phyloP scores from a whole-genome alignment of 1,140 invertebrate species.

The Drosophila mauritiana region DNA sequence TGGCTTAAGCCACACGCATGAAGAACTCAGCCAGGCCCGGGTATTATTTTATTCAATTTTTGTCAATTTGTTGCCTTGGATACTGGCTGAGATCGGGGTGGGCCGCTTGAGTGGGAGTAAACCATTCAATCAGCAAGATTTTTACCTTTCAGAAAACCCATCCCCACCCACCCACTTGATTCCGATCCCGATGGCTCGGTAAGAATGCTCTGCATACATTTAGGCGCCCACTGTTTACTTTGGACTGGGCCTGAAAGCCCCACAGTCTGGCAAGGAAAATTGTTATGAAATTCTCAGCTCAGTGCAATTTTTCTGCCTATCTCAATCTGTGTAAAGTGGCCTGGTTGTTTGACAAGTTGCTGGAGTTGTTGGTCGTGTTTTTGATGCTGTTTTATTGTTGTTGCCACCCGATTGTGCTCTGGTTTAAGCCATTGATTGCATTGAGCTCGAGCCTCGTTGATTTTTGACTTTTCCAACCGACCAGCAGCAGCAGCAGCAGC shows the following conservation, averaged over 20 bases:
- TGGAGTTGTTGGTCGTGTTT: conserved; percentile 59
- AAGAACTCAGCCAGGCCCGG: conserved; percentile 7
- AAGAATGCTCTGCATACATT: conserved; percentile 46
- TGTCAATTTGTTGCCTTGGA: conserved; percentile 65
- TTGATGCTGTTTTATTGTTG: conserved; percentile 36
- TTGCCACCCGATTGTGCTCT: conserved; percentile 29
- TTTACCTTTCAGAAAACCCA: neutral
- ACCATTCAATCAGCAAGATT: conserved; percentile 19
- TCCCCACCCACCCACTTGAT: neutral
- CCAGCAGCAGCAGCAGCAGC: conserved; percentile 19
- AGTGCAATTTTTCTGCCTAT: conserved; percentile 25
- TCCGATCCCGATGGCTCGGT: neutral
- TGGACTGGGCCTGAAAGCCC: conserved; percentile 12
- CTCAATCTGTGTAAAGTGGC: conserved; percentile 31
- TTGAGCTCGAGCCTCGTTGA: conserved; percentile 53
- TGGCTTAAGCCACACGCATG: conserved; percentile 16
- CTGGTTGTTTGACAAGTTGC: conserved; percentile 76
- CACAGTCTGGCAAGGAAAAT: conserved; percentile 42
- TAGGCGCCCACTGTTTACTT: conserved; percentile 62
- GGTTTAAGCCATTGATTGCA: conserved; percentile 78
- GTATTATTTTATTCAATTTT: conserved; percentile 76
- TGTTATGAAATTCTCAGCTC: conserved; percentile 66
- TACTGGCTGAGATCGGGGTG: conserved; percentile 10
- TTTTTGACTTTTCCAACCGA: conserved; percentile 53
- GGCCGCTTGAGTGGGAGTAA: neutral